Evolutionary conservation across 2,888 invertebrate genomes (phyloP).

Genomic region (Monoplex corrugatus): DNA sequence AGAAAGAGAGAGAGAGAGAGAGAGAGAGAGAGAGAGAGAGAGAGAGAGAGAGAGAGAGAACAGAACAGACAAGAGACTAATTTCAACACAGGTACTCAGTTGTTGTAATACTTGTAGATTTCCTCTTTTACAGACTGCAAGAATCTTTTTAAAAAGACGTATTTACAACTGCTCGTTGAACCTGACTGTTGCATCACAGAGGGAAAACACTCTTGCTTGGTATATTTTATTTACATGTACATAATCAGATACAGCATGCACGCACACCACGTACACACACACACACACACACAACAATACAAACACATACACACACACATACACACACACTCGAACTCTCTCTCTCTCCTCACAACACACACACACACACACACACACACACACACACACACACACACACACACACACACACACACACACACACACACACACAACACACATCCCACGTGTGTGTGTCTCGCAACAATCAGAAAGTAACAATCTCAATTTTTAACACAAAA

Average conservation of each 20-base stretch:
- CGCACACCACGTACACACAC: background rate
- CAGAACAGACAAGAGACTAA: no score
- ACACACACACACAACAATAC: constrained; percentile 6
- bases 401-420: background rate
- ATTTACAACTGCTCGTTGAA: no score
- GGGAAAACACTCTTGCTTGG: no score
- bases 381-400: background rate
- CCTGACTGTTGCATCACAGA: no score
- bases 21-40: background rate
- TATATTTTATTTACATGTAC: background rate
- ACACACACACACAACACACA: background rate
- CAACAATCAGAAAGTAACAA: no score
- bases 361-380: constrained; percentile 5
- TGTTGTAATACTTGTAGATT: background rate
- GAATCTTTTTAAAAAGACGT: no score
- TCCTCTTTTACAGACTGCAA: background rate
- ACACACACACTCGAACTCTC: no score
- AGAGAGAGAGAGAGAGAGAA: background rate
- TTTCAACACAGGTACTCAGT: background rate
- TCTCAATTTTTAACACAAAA: no score
- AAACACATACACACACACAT: constrained; percentile 6
- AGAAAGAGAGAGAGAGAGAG: background rate
- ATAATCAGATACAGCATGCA: background rate
- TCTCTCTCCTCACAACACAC: no score
- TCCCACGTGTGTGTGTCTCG: no score